phyloP scores from a whole-genome alignment of 2,797 vertebrate genomes.

The Nyctibius grandis region DNA sequence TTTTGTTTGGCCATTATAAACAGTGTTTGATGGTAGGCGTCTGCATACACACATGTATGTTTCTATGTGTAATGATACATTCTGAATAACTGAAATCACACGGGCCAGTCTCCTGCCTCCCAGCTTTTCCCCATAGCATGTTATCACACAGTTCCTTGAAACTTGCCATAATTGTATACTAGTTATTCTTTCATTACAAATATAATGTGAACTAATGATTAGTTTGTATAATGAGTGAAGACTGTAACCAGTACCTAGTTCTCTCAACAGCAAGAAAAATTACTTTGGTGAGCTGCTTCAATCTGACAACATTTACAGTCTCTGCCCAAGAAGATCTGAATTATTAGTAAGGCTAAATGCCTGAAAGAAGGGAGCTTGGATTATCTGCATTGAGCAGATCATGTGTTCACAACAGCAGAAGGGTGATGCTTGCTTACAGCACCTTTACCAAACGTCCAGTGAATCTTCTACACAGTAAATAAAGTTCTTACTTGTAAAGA shows the following conservation, averaged over 20 bases:
- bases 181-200: neutral
- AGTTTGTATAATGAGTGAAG: neutral
- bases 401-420: conserved; percentile 5
- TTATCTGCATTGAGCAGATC: conserved; percentile 1
- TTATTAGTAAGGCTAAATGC: neutral
- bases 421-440: neutral
- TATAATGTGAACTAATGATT: neutral
- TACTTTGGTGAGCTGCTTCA: neutral
- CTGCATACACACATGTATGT: neutral
- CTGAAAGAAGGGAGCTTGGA: neutral
- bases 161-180: neutral
- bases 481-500: neutral
- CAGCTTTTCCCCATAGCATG: neutral
- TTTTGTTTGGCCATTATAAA: neutral
- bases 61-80: neutral
- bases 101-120: neutral
- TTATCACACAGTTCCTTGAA: neutral
- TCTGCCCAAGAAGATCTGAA: neutral
- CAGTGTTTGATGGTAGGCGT: neutral
- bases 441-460: conserved; percentile 37
- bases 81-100: neutral
- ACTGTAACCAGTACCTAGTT: neutral
- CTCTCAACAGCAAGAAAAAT: neutral
- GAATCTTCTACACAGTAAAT: neutral
- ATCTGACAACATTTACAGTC: neutral